Evolutionary conservation across 2,888 invertebrate genomes (phyloP).

Genomic region (Chalcosyrphus nemorum): DNA sequence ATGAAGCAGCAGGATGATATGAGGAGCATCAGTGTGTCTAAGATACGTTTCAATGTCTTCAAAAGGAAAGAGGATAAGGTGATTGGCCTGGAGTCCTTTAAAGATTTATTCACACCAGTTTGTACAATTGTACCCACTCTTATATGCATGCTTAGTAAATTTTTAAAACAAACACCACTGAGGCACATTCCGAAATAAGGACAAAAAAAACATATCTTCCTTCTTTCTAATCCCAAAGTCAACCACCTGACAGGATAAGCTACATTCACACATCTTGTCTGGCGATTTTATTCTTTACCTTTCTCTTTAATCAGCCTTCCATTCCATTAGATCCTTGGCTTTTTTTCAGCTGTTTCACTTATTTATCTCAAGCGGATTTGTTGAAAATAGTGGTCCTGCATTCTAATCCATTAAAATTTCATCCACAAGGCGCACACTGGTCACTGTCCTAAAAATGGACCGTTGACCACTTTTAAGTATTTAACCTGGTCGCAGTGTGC

Average conservation of each 20-base stretch:
- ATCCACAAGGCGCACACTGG: not conserved
- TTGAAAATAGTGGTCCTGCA: slow-evolving; percentile 19
- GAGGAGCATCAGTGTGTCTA: too few species aligned
- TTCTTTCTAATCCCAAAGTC: not conserved
- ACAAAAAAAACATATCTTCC: too few species aligned
- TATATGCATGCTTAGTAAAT: too few species aligned
- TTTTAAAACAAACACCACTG: too few species aligned
- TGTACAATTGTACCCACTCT: too few species aligned
- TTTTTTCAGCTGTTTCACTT: not conserved
- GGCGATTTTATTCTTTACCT: not conserved
- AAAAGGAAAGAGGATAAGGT: too few species aligned
- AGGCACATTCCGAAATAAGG: too few species aligned
- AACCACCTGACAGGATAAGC: not conserved
- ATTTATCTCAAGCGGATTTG: not conserved
- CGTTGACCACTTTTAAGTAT: slow-evolving; percentile 47
- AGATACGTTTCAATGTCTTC: not conserved
- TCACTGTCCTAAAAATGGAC: slow-evolving; percentile 17
- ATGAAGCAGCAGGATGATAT: too few species aligned
- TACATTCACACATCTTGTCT: not conserved
- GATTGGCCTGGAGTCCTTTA: too few species aligned
- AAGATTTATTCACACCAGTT: too few species aligned
- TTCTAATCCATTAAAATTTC: slow-evolving; percentile 32
- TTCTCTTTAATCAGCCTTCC: slow-evolving; percentile 19
- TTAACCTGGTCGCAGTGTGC: slow-evolving; percentile 10
- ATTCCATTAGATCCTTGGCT: not conserved